Base-by-base conservation (phyloP, 2,888 invertebrate species). In the Coenonympha glycerion region DNA sequence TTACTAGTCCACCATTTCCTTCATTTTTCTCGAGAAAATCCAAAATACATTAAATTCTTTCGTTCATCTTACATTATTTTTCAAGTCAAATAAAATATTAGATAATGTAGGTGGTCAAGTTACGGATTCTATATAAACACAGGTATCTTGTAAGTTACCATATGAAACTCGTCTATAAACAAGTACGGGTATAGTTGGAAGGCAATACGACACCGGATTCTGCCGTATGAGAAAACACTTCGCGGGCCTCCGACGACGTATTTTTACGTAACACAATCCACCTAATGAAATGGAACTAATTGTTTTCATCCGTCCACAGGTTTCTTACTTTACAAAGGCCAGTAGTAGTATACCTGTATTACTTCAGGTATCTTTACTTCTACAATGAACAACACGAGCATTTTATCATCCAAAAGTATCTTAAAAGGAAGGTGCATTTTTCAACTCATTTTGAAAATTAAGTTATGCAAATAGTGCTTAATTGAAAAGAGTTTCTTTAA, bases 121-220 rank as follows among this genome's bases (percentile, higher is more conserved):
- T 22, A 37, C n/a, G 5, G 6, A 40, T 39, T 39, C 9, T 24
- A 15, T 39, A 15, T 15, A 39, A 3, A 28, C 24, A 9, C 21
- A 22, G 15, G 19, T 21, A 21, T 31, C 30, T n/a, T 39, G 31
- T 37, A 24, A 31, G 33, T 28, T 46, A 49, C 39, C 47, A 33
- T 52, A 55, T 42, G 39, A 55, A 48, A 50, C 48, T 30, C 21
- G 48, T 49, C 49, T 49, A 48, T 46, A 58, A 53, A 55, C 56
- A 58, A 53, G 49, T 41, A 55, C 56, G 58, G 53, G 49, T 41
- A 41, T 48, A 54, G 53, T 55, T 54, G 52, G 47, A 52, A 45
- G 53, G 73, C 58, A 74, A 81, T 55, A 63, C 57, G 73, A 80
- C 74, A 80, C 79, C 79, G 77, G 76, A 74, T 73, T 66, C 60